Base-by-base conservation (phyloP, 2,113 vertebrate species). In the Dolichallabes microphthalmus region DNA sequence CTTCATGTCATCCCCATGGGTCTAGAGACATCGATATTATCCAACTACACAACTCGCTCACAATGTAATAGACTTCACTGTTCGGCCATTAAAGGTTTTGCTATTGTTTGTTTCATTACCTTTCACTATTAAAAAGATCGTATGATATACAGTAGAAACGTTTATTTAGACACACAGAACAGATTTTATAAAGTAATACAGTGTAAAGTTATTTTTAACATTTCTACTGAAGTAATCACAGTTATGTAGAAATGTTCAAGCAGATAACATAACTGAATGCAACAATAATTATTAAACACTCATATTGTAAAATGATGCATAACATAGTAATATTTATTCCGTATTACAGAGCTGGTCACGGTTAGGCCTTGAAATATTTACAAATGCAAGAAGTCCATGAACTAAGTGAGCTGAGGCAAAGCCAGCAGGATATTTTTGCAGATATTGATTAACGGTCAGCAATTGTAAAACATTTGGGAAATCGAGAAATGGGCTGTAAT, bases 361-460 rank as follows among this genome's bases (percentile, higher is more conserved):
- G 66, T 53, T 75, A 83, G 73, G 63, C 50, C 85, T 84, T 83
- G 82, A 85, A 87, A 80, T 84, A 82, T 77, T 81, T 61, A 78
- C 83, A 50, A 19, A 73, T 86, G 53, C 75, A 86, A 76, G 60
- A 83, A 83, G 75, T 81, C 57, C 52, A 85, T 78, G 69, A 85
- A 87, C 87, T 86, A 79, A n/a, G 57, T 87, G 83, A 89, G 73
- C 75, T 73, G 80, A 84, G 63, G 89, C 88, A 84, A 87, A 87
- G 86, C 86, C 88, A 91, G 90, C 91, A 92, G 93, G 91, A 93
- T 77, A 75, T 86, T 85, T 93, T 88, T 92, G 91, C 91, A 90
- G 89, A 85, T 95, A 95, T 95, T 94, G 94, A 95, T 95, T 94
- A 93, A 88, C 88, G 90, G 93, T 94, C 93, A 93, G 92, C 90